These are phyloP conservation scores for Agrochola litura DNA, from an alignment of 2,888 invertebrate genomes.

Conservation along the genomic window DNA sequence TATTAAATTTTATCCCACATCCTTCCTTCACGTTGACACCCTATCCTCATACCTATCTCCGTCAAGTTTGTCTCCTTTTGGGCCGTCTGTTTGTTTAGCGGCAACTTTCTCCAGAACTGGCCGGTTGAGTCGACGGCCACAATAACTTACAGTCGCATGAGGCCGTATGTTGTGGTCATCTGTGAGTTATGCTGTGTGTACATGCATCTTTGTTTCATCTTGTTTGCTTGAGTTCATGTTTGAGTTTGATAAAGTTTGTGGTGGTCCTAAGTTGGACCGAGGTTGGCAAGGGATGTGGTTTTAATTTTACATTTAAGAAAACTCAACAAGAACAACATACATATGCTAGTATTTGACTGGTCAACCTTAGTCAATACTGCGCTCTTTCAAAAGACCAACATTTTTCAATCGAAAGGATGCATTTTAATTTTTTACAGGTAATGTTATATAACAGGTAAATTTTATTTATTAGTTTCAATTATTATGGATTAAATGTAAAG, in stretches of 20 bases:
- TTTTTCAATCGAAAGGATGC: background rate
- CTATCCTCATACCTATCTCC: slow-evolving; percentile 49
- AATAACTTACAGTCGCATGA: slow-evolving; percentile 25
- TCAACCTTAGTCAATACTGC: background rate
- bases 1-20: background rate
- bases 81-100: slow-evolving; percentile 62
- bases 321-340: background rate
- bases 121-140: slow-evolving; percentile 29
- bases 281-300: background rate
- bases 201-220: slow-evolving; percentile 24
- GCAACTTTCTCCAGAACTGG: slow-evolving; percentile 64
- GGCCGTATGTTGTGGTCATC: slow-evolving; percentile 36
- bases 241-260: slow-evolving; percentile 14
- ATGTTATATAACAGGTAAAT: no score
- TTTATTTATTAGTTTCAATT: background rate
- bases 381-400: background rate
- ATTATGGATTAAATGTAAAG: background rate
- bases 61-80: slow-evolving; percentile 60
- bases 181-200: background rate
- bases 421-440: background rate
- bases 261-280: background rate
- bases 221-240: slow-evolving; percentile 21
- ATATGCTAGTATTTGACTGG: background rate
- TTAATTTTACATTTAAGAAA: background rate
- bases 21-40: slow-evolving; percentile 26